Base-by-base conservation (phyloP, 2,113 vertebrate species). In the Pagrus major region DNA sequence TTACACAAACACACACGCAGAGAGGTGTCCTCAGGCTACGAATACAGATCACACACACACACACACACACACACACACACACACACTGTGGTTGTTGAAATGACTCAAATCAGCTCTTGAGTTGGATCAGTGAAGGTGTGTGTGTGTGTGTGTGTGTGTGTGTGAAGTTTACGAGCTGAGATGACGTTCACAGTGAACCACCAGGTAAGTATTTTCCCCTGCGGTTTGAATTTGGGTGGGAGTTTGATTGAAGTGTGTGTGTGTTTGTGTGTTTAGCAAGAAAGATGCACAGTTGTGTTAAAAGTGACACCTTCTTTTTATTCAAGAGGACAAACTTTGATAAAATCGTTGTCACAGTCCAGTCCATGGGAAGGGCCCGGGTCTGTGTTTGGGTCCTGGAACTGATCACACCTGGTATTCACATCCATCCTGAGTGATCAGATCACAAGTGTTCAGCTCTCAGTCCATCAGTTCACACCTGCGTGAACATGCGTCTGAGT, bases 141-240 rank as follows among this genome's bases (percentile, higher is more conserved):
- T 70, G 61, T 58, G 56, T 1, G n/a, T n/a, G 71, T 61, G 72
- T 86, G 73, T 70, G 71, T 61, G 72, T 86, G 73, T 70, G 61
- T 58, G 56, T 1, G n/a, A 37, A 60, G 55, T 80, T 89, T 88
- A 88, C 25, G 31, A 89, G 81, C 65, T 37, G 39, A 52, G 65
- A 72, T 86, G 86, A 90, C 84, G 78, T 78, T 51, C 47, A 6
- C 31, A 47, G 68, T 52, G 33, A 85, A 60, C 79, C 87, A 76
- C 70, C 70, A 15, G 64, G 25, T 47, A 59, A 81, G 35, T 72
- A 41, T 81, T 78, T 78, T 73, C 7, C 41, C 44, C 66, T 83
- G 82, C 11, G 73, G 84, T 76, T 80, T 65, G n/a, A 66, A 64
- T 39, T 35, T 41, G 25, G 51, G 69, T 65, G 84, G 42, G 61